Percentiles rank a stretch among this genome's conserved stretches.
Evolutionary conservation across 2,113 vertebrate species (phyloP).

Genomic region (Thinocorus orbignyianus): DNA sequence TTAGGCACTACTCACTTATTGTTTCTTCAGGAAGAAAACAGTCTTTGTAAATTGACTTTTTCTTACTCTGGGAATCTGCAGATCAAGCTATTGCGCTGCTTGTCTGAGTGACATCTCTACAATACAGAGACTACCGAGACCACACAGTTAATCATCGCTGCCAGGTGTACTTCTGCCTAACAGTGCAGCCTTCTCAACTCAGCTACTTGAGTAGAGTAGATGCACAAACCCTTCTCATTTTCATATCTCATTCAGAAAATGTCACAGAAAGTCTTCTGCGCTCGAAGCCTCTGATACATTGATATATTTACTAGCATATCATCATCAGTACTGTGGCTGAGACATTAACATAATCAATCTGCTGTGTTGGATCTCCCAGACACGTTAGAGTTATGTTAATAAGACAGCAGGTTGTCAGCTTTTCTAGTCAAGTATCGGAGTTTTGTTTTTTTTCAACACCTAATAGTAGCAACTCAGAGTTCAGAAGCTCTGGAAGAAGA

Average conservation of each 20-base stretch:
- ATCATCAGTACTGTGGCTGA: slow-evolving; percentile 36
- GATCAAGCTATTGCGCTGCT: background rate
- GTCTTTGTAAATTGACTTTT: background rate
- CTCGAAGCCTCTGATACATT: slow-evolving; percentile 27
- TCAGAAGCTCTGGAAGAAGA: slow-evolving; percentile 30
- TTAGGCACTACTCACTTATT: background rate
- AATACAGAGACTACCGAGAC: background rate
- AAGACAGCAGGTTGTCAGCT: slow-evolving; percentile 60
- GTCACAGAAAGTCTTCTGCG: slow-evolving; percentile 6
- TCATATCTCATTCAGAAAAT: slow-evolving; percentile 56
- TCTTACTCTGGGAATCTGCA: background rate
- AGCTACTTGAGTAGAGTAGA: background rate
- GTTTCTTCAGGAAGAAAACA: background rate
- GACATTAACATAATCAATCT: slow-evolving; percentile 65
- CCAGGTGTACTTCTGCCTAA: background rate
- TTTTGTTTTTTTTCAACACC: background rate
- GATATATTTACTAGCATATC: slow-evolving; percentile 56
- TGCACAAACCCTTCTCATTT: slow-evolving; percentile 8
- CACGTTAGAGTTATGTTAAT: slow-evolving; percentile 56
- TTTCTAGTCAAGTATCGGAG: slow-evolving; percentile 12
- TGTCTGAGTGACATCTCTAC: slow-evolving; percentile 13
- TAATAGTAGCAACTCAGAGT: slow-evolving; percentile 11
- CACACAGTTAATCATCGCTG: background rate
- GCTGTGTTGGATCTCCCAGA: slow-evolving; percentile 49
- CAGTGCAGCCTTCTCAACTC: background rate